Evolutionary conservation across 1,140 invertebrate species (phyloP).

Genomic region (Trissolcus basalis): DNA sequence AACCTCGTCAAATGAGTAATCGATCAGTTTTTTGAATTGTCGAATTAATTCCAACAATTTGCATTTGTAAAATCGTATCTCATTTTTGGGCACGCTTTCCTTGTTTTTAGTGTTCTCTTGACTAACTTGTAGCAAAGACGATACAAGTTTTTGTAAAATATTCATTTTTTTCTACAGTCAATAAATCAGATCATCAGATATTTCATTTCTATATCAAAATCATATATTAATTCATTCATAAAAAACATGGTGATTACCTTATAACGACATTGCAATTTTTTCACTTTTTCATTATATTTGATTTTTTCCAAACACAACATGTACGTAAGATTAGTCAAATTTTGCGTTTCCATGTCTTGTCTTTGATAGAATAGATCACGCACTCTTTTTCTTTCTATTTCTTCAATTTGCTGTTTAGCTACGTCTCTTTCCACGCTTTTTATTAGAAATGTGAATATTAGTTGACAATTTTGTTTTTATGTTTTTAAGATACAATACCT

Average conservation of each 20-base stretch:
- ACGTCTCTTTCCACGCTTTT: conserved; percentile 42
- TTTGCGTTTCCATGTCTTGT: conserved; percentile 70
- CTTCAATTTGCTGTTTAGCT: conserved; percentile 29
- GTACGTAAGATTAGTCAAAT: conserved; percentile 69
- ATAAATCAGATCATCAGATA: neutral
- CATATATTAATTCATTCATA: too few relatives aligned
- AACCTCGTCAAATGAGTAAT: conserved; percentile 68
- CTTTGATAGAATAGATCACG: conserved; percentile 60
- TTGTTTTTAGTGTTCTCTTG: conserved; percentile 16
- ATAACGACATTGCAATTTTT: conserved; percentile 60
- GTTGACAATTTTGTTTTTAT: conserved; percentile 9
- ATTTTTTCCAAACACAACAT: conserved; percentile 70
- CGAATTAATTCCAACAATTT: conserved; percentile 66
- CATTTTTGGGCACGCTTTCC: conserved; percentile 37
- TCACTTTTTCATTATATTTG: conserved; percentile 64
- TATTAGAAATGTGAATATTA: conserved; percentile 6
- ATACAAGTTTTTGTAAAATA: conserved; percentile 51
- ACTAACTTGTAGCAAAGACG: conserved; percentile 46
- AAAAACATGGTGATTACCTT: too few relatives aligned
- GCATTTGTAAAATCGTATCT: conserved; percentile 52
- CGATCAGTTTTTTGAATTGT: conserved; percentile 75
- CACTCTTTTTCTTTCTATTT: conserved; percentile 51
- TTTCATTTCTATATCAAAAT: too few relatives aligned
- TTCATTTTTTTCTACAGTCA: conserved; percentile 56
- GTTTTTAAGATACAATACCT: conserved; percentile 47